Evolutionary conservation across 2,113 vertebrate species (phyloP), one percentile per base, ranked within the genome.

Genomic region (Crotalus helleri): DNA sequence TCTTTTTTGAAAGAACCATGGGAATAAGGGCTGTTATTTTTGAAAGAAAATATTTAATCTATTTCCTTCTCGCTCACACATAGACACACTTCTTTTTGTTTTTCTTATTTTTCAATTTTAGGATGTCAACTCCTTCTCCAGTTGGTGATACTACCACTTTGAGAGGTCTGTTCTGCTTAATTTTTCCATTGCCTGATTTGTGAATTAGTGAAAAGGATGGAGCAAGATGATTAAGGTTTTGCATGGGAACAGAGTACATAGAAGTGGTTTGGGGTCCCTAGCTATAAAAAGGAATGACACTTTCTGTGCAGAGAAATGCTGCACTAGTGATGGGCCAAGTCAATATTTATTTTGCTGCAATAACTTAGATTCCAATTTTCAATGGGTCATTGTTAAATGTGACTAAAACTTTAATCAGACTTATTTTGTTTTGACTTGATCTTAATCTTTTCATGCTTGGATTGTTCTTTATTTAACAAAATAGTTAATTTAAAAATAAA

Each of bases 111-210:
- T 90, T 58, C 90, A 97, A 95, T 29, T 94, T 93, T 93, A 97
- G 96, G 88, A 94, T 95, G 89, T 95, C 97, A 89, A 95, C 97
- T 95, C 91, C 94, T 33, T 92, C 95, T 96, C 95, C 5, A 11
- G 86, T 91, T 94, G 90, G 46, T 61, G 97, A 97, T 88, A 89
- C 93, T 53, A 96, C 98, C 46, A 96, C 97, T 44, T 46, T 96
- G 57, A 96, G 93, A 98, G 97, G 98, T 98, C 94, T 95, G 96
- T 94, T 96, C 93, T 96, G 88, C 51, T 91, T 26, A 89, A 44
- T 49, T 89, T 61, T 58, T 58, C 54, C 93, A 8, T 94, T 23
- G 5, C 87, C 92, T 93, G 69, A 39, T 91, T 53, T 64, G 1
- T 92, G 93, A 90, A 57, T 2, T 92, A 1, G 17, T 87, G 44